Percentiles rank a stretch among this genome's conserved stretches.
These are phyloP conservation scores for Diphyllodes magnificus DNA, from an alignment of 2,113 vertebrate species.

Conservation along the genomic window DNA sequence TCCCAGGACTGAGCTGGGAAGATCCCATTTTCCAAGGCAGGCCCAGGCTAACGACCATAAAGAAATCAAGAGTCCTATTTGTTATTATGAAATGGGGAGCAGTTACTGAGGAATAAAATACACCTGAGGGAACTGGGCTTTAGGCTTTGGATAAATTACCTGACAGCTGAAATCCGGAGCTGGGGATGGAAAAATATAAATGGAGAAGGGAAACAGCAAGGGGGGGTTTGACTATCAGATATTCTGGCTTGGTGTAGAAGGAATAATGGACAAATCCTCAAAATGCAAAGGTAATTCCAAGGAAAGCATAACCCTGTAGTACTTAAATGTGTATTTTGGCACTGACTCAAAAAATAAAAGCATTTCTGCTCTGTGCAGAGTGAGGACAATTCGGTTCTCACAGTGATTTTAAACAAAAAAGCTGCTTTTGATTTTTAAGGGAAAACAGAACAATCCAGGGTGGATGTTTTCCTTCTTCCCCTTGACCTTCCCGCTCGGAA, in stretches of 20 bases:
- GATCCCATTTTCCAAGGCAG: neutral
- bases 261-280: neutral
- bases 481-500: neutral
- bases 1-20: neutral
- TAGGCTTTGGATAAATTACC: neutral
- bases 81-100: neutral
- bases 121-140: neutral
- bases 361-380: neutral
- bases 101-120: neutral
- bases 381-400: neutral
- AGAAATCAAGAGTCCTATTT: neutral
- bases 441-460: neutral
- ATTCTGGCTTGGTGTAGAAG: neutral
- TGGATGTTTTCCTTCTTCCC: neutral
- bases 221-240: neutral
- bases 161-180: neutral
- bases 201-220: neutral
- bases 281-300: neutral
- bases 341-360: neutral
- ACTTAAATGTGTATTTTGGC: neutral
- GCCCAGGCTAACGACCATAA: neutral
- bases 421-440: neutral
- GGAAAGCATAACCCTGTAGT: accelerated
- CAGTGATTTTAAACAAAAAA: neutral
- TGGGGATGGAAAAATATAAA: neutral